Percentiles rank a stretch among this genome's conserved stretches.
Conservation (phyloP, 2,113 vertebrate species). For the Phalacrocorax aristotelis region DNA sequence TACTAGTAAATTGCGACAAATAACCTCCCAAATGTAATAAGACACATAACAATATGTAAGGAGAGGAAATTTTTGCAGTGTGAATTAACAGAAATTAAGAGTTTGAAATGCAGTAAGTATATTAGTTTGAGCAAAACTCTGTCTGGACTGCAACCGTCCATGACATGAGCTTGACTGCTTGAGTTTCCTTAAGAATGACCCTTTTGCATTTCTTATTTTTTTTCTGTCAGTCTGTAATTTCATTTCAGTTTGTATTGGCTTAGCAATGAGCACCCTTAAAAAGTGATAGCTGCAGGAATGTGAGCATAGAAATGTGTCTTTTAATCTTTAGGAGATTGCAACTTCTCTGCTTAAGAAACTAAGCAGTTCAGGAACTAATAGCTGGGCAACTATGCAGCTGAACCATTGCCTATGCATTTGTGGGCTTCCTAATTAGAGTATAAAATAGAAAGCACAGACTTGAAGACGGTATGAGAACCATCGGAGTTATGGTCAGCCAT, state of each 20-base stretch:
- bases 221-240: not conserved
- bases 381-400: not conserved
- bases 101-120: not conserved
- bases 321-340: not conserved
- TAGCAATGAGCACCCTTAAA: not conserved
- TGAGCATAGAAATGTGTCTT: not conserved
- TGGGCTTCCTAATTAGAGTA: not conserved
- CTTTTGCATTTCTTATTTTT: not conserved
- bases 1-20: not conserved
- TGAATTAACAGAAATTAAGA: not conserved
- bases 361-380: not conserved
- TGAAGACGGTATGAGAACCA: not conserved
- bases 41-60: not conserved
- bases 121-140: not conserved
- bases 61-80: not conserved
- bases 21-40: not conserved
- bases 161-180: not conserved
- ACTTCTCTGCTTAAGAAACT: not conserved
- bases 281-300: not conserved
- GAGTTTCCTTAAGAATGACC: not conserved
- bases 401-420: not conserved
- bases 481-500: not conserved
- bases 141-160: not conserved
- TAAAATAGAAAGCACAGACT: not conserved
- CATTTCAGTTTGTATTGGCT: not conserved